phyloP scores from a whole-genome alignment of 2,888 invertebrate species.

The Sicus ferrugineus region DNA sequence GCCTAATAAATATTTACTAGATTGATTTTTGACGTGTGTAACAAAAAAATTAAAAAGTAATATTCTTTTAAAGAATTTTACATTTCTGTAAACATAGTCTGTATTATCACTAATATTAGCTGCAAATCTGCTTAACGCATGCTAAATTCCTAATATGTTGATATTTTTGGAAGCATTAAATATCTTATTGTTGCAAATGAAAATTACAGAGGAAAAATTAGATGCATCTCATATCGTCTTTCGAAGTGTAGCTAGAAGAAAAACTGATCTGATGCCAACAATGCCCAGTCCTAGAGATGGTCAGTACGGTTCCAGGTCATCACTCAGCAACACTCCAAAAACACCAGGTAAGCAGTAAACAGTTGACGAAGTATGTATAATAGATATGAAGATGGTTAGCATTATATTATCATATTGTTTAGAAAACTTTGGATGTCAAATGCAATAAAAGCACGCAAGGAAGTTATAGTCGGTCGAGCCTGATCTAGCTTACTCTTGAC shows the following conservation, averaged over 20 bases:
- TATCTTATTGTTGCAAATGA: constrained; percentile 24
- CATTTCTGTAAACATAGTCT: too few relatives aligned
- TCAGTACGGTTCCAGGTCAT: constrained; percentile 66
- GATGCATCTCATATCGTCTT: constrained; percentile 70
- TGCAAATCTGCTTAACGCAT: too few relatives aligned
- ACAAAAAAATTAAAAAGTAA: background rate
- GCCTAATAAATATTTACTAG: background rate
- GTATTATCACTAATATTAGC: too few relatives aligned
- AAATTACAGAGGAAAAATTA: constrained; percentile 62
- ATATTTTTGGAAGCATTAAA: constrained; percentile 23
- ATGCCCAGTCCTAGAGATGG: constrained; percentile 77
- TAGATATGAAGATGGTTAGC: too few relatives aligned
- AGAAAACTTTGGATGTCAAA: too few relatives aligned
- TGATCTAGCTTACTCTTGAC: too few relatives aligned
- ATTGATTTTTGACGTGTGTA: background rate
- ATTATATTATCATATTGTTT: too few relatives aligned
- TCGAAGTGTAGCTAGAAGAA: constrained; percentile 82
- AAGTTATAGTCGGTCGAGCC: too few relatives aligned
- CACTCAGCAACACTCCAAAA: constrained; percentile 65
- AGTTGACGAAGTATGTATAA: too few relatives aligned
- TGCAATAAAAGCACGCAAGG: too few relatives aligned
- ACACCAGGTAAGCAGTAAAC: constrained; percentile 63
- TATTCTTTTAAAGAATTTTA: background rate
- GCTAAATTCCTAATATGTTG: background rate
- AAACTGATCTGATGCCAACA: constrained; percentile 91